phyloP scores from a whole-genome alignment of 2,888 invertebrate genomes.

The Synanthedon andrenaeformis region DNA sequence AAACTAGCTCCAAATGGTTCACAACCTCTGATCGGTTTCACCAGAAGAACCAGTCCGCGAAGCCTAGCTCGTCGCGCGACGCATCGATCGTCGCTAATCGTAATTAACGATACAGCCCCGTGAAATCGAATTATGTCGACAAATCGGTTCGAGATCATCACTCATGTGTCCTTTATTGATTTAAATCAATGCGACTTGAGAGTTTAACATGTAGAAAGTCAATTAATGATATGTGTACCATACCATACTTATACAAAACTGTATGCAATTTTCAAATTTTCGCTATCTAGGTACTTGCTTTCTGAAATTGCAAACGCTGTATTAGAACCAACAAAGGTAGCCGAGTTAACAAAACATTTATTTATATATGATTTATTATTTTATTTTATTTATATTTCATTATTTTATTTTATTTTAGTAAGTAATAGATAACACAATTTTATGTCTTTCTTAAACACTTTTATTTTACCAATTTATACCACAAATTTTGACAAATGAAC shows the following conservation, averaged over 20 bases:
- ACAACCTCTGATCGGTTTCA: conserved; percentile 46
- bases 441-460: too few relatives aligned
- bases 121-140: conserved; percentile 55
- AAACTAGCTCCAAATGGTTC: conserved; percentile 44
- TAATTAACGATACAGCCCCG: conserved; percentile 55
- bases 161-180: conserved; percentile 17
- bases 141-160: conserved; percentile 42
- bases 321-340: too few relatives aligned
- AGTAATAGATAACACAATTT: too few relatives aligned
- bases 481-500: too few relatives aligned
- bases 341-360: too few relatives aligned
- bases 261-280: too few relatives aligned
- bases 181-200: conserved; percentile 21
- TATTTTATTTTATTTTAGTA: too few relatives aligned
- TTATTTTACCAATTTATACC: too few relatives aligned
- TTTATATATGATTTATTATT: too few relatives aligned
- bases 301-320: too few relatives aligned
- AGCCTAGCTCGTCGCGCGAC: conserved; percentile 23
- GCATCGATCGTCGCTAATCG: conserved; percentile 53
- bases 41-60: conserved; percentile 48
- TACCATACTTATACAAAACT: background rate
- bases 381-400: too few relatives aligned
- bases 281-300: too few relatives aligned
- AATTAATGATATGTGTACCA: background rate
- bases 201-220: conserved; percentile 13